These are phyloP conservation scores for Tachuris rubrigastra DNA, from an alignment of 2,113 vertebrate genomes.

Conservation along the genomic window DNA sequence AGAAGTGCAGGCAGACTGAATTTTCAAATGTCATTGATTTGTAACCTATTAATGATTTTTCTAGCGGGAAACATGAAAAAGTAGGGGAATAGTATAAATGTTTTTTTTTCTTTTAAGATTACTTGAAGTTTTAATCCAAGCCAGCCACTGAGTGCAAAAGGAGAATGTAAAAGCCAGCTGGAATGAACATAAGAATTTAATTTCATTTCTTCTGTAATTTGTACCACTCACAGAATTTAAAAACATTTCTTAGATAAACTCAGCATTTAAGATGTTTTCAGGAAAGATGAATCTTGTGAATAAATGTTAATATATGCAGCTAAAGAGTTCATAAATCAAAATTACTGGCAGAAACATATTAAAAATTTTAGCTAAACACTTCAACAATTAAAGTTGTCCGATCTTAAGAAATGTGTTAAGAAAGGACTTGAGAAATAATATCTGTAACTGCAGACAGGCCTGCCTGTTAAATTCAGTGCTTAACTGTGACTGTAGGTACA, in stretches of 20 bases:
- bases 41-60: not conserved
- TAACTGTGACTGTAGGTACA: not conserved
- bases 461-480: not conserved
- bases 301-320: not conserved
- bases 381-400: not conserved
- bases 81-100: not conserved
- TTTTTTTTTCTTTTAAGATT: not conserved
- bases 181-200: not conserved
- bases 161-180: not conserved
- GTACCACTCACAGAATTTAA: not conserved
- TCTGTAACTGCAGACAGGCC: not conserved
- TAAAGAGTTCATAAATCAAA: not conserved
- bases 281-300: not conserved
- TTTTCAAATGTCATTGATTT: slow-evolving; percentile 8
- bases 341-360: not conserved
- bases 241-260: not conserved
- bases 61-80: not conserved
- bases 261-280: not conserved
- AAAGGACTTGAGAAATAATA: not conserved
- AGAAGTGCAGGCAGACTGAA: not conserved
- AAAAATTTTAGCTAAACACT: not conserved
- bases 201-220: not conserved
- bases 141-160: not conserved
- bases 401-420: not conserved
- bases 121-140: not conserved